These are phyloP conservation scores for Mactra quadrangularis DNA, from an alignment of 1,140 invertebrate genomes.

Conservation along the genomic window DNA sequence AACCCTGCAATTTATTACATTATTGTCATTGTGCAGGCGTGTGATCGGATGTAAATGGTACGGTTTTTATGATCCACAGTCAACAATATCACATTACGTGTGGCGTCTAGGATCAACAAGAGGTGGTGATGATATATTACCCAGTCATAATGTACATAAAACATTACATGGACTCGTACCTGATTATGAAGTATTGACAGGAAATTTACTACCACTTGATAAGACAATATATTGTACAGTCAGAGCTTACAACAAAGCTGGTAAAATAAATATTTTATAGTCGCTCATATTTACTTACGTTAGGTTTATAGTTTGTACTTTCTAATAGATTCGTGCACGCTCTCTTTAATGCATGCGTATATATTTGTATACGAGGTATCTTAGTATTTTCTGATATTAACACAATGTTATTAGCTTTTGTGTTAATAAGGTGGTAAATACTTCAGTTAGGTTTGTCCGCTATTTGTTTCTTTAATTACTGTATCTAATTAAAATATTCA, in stretches of 20 bases:
- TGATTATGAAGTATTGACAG: not conserved
- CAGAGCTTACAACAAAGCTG: slow-evolving; percentile 64
- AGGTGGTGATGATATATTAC: slow-evolving; percentile 56
- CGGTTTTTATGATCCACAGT: slow-evolving; percentile 63
- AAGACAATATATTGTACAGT: slow-evolving; percentile 63
- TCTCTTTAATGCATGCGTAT: too few relatives aligned
- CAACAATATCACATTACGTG: slow-evolving; percentile 57
- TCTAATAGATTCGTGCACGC: too few relatives aligned
- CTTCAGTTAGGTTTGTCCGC: too few relatives aligned
- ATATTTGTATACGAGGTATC: too few relatives aligned
- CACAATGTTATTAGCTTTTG: too few relatives aligned
- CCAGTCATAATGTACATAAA: slow-evolving; percentile 23
- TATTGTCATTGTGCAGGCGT: slow-evolving; percentile 43
- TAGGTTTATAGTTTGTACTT: too few relatives aligned
- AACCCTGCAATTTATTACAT: not conserved
- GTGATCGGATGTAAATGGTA: slow-evolving; percentile 63
- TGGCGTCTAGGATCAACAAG: slow-evolving; percentile 63
- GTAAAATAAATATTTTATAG: too few relatives aligned
- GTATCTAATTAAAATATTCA: too few relatives aligned
- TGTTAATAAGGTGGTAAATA: too few relatives aligned
- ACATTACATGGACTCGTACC: slow-evolving; percentile 31
- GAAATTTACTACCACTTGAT: slow-evolving; percentile 24
- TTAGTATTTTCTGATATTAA: too few relatives aligned
- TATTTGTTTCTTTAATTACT: too few relatives aligned
- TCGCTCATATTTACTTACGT: too few relatives aligned